These are phyloP conservation scores for Tricholaema leucomelas DNA, from an alignment of 2,113 vertebrate species.

Conservation along the genomic window DNA sequence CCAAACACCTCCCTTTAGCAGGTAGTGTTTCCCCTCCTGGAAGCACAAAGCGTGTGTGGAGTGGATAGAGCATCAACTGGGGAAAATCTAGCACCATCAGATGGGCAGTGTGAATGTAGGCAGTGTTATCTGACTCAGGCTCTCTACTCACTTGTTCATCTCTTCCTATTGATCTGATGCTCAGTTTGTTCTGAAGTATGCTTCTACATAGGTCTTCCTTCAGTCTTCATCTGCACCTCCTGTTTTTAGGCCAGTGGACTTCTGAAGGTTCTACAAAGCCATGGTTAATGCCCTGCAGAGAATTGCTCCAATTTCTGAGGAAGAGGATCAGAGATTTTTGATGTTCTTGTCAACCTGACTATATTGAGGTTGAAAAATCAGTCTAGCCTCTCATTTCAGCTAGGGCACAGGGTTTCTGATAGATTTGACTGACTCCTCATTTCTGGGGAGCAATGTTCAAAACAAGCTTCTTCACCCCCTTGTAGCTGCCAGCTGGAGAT, in stretches of 20 bases:
- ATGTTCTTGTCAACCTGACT: neutral
- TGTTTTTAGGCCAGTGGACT: neutral
- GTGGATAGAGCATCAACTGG: neutral
- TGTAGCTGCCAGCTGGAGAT: neutral
- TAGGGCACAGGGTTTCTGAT: neutral
- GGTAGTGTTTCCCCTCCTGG: fast-evolving
- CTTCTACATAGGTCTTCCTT: neutral
- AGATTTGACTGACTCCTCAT: neutral
- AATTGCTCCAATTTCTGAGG: neutral
- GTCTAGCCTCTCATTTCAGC: neutral
- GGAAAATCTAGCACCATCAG: neutral
- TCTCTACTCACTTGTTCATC: neutral
- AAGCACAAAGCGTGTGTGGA: neutral
- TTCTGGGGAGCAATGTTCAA: neutral
- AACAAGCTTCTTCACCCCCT: neutral
- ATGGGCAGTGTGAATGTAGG: neutral
- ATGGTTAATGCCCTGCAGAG: neutral
- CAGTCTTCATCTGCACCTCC: neutral
- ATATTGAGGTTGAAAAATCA: neutral
- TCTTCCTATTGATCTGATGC: neutral
- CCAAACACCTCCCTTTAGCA: neutral
- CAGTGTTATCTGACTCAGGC: neutral
- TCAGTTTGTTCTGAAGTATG: neutral
- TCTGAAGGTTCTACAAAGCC: neutral
- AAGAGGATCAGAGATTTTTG: neutral